Evolutionary conservation across 1,140 invertebrate species (phyloP).

Genomic region (Lerema accius): DNA sequence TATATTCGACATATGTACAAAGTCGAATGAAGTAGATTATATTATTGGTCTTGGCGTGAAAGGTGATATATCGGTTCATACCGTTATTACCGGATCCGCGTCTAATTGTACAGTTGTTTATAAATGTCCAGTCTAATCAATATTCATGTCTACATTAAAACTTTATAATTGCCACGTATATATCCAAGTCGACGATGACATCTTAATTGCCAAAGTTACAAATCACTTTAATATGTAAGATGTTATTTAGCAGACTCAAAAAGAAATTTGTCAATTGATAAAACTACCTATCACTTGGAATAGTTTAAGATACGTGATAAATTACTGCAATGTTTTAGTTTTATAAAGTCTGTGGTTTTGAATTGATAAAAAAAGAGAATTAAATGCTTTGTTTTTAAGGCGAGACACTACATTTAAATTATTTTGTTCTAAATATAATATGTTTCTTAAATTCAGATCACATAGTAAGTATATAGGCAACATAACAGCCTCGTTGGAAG

Average conservation of each 20-base stretch:
- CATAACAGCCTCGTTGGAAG: no score
- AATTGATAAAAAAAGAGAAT: no score
- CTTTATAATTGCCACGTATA: constrained; percentile 72
- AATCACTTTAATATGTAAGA: constrained; percentile 53
- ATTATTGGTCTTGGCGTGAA: background rate
- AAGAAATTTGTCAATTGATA: constrained; percentile 9
- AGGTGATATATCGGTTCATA: constrained; percentile 9
- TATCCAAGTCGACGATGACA: constrained; percentile 71
- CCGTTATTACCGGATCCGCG: constrained; percentile 21
- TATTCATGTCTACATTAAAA: constrained; percentile 67
- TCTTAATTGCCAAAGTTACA: constrained; percentile 71
- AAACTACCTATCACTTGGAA: background rate
- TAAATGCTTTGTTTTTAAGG: no score
- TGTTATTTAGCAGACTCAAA: constrained; percentile 19
- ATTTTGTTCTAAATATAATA: no score
- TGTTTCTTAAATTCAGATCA: no score
- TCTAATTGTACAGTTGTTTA: constrained; percentile 59
- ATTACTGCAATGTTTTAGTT: background rate
- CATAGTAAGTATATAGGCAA: no score
- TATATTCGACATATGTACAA: background rate
- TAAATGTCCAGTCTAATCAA: constrained; percentile 59
- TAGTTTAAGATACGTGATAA: background rate
- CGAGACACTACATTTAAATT: no score
- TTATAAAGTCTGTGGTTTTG: no score
- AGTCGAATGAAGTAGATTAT: background rate